phyloP scores from a whole-genome alignment of 2,113 vertebrate species.

The Hippocampus mohnikei region DNA sequence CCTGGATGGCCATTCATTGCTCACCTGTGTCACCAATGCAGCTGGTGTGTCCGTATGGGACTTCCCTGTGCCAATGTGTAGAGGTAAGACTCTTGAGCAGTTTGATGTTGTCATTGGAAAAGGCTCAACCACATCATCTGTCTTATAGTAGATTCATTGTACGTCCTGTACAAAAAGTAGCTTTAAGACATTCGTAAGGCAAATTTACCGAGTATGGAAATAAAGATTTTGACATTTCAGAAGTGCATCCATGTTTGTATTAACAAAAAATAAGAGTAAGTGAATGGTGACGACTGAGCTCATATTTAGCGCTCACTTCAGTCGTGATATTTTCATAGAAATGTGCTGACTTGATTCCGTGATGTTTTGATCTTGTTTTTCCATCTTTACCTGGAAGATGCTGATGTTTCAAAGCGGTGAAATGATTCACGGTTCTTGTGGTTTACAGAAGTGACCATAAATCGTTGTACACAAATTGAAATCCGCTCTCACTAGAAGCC shows the following conservation, averaged over 20 bases:
- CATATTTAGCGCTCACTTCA: background rate
- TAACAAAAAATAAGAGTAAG: background rate
- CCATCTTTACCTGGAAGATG: background rate
- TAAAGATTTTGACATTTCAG: background rate
- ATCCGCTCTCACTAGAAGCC: too few species aligned
- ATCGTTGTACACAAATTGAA: background rate
- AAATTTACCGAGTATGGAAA: background rate
- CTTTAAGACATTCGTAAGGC: slow-evolving; percentile 4
- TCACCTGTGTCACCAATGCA: slow-evolving; percentile 88
- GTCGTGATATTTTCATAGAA: background rate
- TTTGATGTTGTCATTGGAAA: slow-evolving; percentile 26
- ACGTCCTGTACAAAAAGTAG: slow-evolving; percentile 31
- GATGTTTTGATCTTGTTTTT: background rate
- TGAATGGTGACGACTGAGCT: background rate
- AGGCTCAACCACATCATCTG: slow-evolving; percentile 36
- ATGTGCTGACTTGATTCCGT: background rate
- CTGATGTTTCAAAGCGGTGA: background rate
- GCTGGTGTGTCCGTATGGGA: slow-evolving; percentile 91
- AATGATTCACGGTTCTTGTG: background rate
- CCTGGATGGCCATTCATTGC: slow-evolving; percentile 85
- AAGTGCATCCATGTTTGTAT: slow-evolving; percentile 1
- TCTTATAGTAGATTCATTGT: slow-evolving; percentile 50
- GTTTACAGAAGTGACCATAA: slow-evolving; percentile 1
- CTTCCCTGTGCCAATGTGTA: slow-evolving; percentile 93
- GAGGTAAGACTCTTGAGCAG: slow-evolving; percentile 76